A percentile compares a stretch with the other conserved stretches of the same genome.
These are phyloP conservation scores for Trichomycterus rosablanca DNA, from an alignment of 2,113 vertebrate genomes.

Conservation along the genomic window DNA sequence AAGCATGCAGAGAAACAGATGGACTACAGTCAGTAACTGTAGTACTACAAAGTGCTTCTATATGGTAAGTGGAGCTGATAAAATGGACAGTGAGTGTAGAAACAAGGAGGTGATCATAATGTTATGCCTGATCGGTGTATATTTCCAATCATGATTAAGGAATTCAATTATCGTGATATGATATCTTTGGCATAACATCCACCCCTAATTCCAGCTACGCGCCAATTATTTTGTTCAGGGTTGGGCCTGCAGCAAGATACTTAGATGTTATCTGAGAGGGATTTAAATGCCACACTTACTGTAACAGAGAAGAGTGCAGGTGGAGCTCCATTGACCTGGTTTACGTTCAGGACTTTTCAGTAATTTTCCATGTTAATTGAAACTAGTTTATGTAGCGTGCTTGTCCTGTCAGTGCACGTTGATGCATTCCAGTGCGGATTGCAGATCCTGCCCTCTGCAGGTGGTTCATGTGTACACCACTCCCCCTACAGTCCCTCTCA, in stretches of 20 bases:
- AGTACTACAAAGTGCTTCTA: too few species aligned
- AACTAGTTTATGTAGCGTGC: slow-evolving; percentile 7
- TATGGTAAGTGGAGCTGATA: too few species aligned
- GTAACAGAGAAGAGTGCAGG: background rate
- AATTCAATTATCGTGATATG: too few species aligned
- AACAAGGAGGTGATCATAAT: too few species aligned
- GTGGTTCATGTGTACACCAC: too few species aligned
- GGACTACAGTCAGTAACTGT: too few species aligned
- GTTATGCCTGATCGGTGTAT: too few species aligned
- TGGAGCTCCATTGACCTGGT: background rate
- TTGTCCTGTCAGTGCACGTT: slow-evolving; percentile 32
- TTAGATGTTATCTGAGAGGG: slow-evolving; percentile 12
- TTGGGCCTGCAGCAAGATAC: background rate
- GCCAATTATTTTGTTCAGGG: slow-evolving; percentile 22
- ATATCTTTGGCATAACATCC: too few species aligned
- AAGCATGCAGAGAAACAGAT: too few species aligned
- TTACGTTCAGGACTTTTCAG: background rate
- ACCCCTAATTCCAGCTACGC: background rate
- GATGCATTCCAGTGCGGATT: slow-evolving; percentile 24
- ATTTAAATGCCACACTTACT: slow-evolving; percentile 24
- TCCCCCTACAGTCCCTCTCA: too few species aligned
- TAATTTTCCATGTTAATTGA: slow-evolving; percentile 20
- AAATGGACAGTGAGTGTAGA: too few species aligned
- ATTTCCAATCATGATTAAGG: too few species aligned
- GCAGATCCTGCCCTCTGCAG: slow-evolving; percentile 7